These are phyloP conservation scores for Acropora tenuis DNA, from an alignment of 64 coral and sea anemone species.

Conservation along the genomic window DNA sequence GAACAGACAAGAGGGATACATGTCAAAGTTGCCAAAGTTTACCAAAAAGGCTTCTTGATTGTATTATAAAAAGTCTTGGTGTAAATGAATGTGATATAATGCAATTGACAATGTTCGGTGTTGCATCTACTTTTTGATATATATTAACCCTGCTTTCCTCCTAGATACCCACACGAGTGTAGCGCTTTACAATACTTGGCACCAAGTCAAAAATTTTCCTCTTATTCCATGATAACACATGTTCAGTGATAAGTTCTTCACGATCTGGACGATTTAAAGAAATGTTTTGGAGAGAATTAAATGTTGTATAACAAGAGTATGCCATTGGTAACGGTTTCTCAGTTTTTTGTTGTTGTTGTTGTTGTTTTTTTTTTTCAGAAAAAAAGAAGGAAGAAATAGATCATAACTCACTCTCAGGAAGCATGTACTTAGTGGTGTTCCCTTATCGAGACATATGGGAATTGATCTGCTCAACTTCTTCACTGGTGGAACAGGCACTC, in stretches of 20 bases:
- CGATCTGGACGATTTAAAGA: constrained; percentile 47
- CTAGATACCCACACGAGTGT: neutral
- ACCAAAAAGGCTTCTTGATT: too few species aligned
- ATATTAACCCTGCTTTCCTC: too few species aligned
- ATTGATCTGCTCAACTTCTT: constrained; percentile 88
- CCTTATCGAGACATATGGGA: constrained; percentile 54
- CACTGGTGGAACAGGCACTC: constrained; percentile 61
- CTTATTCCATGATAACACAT: constrained; percentile 71
- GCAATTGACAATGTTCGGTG: too few species aligned
- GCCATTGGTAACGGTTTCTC: too few species aligned
- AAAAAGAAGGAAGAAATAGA: neutral
- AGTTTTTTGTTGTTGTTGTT: too few species aligned
- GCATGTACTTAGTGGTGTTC: constrained; percentile 86
- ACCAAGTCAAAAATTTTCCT: constrained; percentile 51
- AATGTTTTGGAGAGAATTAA: neutral
- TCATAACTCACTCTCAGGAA: constrained; percentile 48
- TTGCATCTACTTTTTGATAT: too few species aligned
- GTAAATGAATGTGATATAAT: neutral
- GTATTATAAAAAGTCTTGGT: neutral
- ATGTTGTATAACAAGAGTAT: neutral
- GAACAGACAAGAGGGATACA: neutral
- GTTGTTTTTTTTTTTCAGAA: too few species aligned
- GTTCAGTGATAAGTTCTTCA: constrained; percentile 79
- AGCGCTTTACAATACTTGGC: constrained; percentile 8
- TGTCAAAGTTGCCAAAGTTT: too few species aligned